phyloP scores from a whole-genome alignment of 1,140 invertebrate genomes.

The Tetragnatha versicolor region DNA sequence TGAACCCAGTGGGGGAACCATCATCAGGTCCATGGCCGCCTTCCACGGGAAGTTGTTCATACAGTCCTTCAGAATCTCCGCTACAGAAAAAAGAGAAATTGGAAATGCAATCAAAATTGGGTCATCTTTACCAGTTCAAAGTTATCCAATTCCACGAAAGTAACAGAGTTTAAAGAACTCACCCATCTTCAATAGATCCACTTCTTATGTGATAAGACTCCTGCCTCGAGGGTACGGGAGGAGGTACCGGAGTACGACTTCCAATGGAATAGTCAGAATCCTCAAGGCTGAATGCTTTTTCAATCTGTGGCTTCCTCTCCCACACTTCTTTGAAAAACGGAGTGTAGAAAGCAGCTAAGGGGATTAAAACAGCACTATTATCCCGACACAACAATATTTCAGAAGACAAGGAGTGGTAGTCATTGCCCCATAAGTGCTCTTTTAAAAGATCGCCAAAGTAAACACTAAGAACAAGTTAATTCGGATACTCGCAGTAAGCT shows the following conservation, averaged over 20 bases:
- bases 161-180: constrained; percentile 55
- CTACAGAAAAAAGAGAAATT: constrained; percentile 57
- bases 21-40: constrained; percentile 59
- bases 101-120: too few species aligned
- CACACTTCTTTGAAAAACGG: constrained; percentile 96
- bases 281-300: constrained; percentile 90
- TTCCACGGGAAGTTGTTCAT: constrained; percentile 76
- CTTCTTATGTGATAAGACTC: constrained; percentile 64
- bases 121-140: too few species aligned
- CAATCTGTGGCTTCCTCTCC: constrained; percentile 94
- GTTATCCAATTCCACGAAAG: too few species aligned
- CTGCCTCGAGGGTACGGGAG: constrained; percentile 69
- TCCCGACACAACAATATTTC: too few species aligned
- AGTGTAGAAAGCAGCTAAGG: constrained; percentile 87
- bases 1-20: constrained; percentile 63
- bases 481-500: too few species aligned
- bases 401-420: too few species aligned
- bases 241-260: constrained; percentile 63
- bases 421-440: too few species aligned
- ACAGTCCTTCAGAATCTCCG: constrained; percentile 80
- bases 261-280: constrained; percentile 68
- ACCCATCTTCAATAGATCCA: constrained; percentile 64
- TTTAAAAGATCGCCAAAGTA: too few species aligned
- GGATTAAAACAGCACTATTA: constrained; percentile 47
- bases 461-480: too few species aligned